phyloP scores from a whole-genome alignment of 1,140 invertebrate genomes.

The Phocides pigmalion region DNA sequence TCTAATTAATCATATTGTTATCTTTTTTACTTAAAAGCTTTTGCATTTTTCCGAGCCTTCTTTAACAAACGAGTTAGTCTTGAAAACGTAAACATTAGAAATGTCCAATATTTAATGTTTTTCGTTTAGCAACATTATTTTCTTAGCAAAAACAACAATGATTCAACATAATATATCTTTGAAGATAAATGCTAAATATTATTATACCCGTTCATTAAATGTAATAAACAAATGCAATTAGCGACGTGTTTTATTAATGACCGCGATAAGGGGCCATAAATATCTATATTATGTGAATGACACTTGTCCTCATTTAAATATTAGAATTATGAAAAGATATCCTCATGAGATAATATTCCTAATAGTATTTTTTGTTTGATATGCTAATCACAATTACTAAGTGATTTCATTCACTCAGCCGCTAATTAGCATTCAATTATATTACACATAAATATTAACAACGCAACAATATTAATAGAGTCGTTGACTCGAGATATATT shows the following conservation, averaged over 20 bases:
- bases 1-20: too few species aligned
- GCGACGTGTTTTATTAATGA: background rate
- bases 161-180: too few species aligned
- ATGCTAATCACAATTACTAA: conserved; percentile 29
- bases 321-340: conserved; percentile 9
- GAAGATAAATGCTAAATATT: too few species aligned
- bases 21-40: too few species aligned
- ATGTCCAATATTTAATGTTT: too few species aligned
- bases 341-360: conserved; percentile 20
- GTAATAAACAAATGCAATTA: background rate
- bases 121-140: too few species aligned
- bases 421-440: conserved; percentile 30
- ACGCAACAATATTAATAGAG: conserved; percentile 12
- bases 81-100: too few species aligned
- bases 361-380: conserved; percentile 21
- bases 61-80: too few species aligned
- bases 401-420: conserved; percentile 22
- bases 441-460: conserved; percentile 24
- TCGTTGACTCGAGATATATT: conserved; percentile 23
- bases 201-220: too few species aligned
- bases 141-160: too few species aligned
- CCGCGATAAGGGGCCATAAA: background rate
- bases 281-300: background rate
- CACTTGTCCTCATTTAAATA: conserved; percentile 14
- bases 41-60: too few species aligned